Conservation (phyloP, 1,140 invertebrate species). For the Nautilus pompilius region DNA sequence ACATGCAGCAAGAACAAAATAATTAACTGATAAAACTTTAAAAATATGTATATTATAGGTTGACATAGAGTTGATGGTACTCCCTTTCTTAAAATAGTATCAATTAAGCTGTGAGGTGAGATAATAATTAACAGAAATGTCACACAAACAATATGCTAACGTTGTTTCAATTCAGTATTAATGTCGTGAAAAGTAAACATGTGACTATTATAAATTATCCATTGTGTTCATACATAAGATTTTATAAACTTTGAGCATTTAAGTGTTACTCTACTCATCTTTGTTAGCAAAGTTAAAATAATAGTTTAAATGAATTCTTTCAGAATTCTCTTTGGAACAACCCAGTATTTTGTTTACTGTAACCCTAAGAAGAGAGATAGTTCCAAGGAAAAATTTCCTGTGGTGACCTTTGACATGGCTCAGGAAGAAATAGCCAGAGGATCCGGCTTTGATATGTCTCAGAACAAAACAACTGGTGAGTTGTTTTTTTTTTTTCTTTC, state of each 20-base stretch:
- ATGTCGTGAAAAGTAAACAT: too few species aligned
- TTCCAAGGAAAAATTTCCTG: constrained; percentile 46
- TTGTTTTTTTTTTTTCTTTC: not conserved
- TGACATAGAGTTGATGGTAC: too few species aligned
- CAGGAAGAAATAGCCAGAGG: constrained; percentile 65
- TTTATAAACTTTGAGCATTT: not conserved
- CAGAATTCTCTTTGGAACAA: constrained; percentile 62
- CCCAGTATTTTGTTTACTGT: constrained; percentile 63
- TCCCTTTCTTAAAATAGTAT: too few species aligned
- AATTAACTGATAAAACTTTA: too few species aligned
- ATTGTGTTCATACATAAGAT: too few species aligned
- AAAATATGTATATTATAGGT: too few species aligned
- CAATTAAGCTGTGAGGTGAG: too few species aligned
- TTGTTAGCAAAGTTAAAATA: not conserved
- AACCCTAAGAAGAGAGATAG: constrained; percentile 54
- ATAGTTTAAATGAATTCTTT: constrained; percentile 1
- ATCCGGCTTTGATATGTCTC: constrained; percentile 57
- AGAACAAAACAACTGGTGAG: constrained; percentile 52
- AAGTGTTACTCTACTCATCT: not conserved
- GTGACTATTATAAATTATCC: too few species aligned
- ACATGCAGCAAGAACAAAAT: too few species aligned
- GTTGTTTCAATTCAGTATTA: too few species aligned
- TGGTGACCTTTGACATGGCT: constrained; percentile 61
- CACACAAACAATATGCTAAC: too few species aligned
- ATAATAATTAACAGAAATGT: too few species aligned